Percentiles rank a stretch among this genome's conserved stretches.
Conservation (phyloP, 2,113 vertebrate species). For the Pseudorasbora parva region DNA sequence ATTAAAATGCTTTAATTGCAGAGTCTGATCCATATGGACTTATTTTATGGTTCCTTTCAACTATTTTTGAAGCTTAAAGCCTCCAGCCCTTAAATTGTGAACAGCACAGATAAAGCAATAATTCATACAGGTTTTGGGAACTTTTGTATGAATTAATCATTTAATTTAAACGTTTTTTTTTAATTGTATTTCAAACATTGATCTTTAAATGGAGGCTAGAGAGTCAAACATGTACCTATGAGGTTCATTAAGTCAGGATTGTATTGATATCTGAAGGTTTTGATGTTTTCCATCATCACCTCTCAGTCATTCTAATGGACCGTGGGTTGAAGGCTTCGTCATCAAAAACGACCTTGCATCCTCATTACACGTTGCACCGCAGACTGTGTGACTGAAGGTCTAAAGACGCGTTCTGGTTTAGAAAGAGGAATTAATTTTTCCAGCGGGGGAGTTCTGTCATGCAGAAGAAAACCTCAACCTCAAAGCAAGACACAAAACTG, state of each 20-base stretch:
- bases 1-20: neutral
- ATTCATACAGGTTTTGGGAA: neutral
- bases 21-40: neutral
- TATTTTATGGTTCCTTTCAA: neutral
- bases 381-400: slow-evolving; percentile 63
- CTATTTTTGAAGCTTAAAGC: too few species aligned
- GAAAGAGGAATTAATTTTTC: slow-evolving; percentile 59
- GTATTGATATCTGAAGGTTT: slow-evolving; percentile 39
- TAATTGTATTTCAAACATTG: neutral
- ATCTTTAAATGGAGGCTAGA: neutral
- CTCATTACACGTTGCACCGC: slow-evolving; percentile 71
- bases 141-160: neutral
- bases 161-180: neutral
- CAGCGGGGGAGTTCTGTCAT: slow-evolving; percentile 50
- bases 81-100: too few species aligned
- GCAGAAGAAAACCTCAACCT: slow-evolving; percentile 59
- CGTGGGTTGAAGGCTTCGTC: slow-evolving; percentile 60
- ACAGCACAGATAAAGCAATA: neutral
- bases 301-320: slow-evolving; percentile 38
- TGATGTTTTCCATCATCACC: slow-evolving; percentile 49
- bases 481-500: slow-evolving; percentile 56
- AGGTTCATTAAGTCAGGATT: slow-evolving; percentile 36
- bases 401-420: slow-evolving; percentile 61
- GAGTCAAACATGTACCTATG: slow-evolving; percentile 16
- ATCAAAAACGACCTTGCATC: slow-evolving; percentile 73